Conservation (phyloP, 1,140 invertebrate genomes). For the Nephila pilipes region DNA sequence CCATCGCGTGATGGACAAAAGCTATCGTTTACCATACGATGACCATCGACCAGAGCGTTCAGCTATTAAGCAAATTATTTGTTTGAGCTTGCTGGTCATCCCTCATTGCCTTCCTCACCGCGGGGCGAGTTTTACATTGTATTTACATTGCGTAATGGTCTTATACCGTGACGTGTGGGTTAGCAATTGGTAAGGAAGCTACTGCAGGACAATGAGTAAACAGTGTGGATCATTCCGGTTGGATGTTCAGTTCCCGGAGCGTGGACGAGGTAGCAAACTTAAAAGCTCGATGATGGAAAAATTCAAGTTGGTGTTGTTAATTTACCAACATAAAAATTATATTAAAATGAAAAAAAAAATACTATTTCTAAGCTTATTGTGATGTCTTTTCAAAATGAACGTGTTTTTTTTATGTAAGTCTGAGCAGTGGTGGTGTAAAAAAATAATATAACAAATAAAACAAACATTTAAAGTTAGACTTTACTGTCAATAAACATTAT, state of each 20-base stretch:
- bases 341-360: too few species aligned
- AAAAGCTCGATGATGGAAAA: background rate
- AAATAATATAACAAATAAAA: too few species aligned
- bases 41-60: background rate
- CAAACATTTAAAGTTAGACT: too few species aligned
- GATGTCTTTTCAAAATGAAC: too few species aligned
- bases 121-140: background rate
- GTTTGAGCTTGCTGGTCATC: background rate
- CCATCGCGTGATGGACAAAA: background rate
- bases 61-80: conserved; percentile 33
- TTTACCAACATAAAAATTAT: too few species aligned
- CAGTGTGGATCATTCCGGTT: background rate
- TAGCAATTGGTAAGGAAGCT: conserved; percentile 3
- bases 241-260: background rate
- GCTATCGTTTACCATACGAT: background rate
- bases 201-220: conserved; percentile 15
- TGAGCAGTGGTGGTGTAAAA: too few species aligned
- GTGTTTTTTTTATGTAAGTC: too few species aligned
- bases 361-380: too few species aligned
- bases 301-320: too few species aligned
- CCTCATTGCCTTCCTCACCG: background rate
- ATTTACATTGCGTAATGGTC: conserved; percentile 28
- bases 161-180: background rate
- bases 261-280: background rate
- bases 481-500: too few species aligned